Evolutionary conservation across 2,888 invertebrate species (phyloP).

Genomic region (Carabus problematicus): DNA sequence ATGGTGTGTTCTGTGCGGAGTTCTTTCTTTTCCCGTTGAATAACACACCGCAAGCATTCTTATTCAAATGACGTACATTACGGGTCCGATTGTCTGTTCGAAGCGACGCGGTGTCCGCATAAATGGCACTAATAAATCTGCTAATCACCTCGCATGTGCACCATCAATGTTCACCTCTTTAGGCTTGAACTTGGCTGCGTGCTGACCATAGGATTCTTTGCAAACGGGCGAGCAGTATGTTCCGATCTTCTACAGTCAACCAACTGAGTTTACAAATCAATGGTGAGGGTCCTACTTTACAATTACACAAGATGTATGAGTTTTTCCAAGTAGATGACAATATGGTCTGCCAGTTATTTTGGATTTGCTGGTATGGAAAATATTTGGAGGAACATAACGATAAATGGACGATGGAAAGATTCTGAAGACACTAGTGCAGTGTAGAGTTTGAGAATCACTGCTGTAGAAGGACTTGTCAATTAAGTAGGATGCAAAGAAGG

Average conservation of each 20-base stretch:
- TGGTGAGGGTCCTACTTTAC: neutral
- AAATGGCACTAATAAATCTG: constrained; percentile 41
- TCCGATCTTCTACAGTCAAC: neutral
- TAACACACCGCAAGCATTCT: constrained; percentile 19
- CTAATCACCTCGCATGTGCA: constrained; percentile 36
- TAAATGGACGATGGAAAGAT: neutral
- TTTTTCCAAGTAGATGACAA: neutral
- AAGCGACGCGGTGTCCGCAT: constrained; percentile 35
- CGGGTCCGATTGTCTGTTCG: constrained; percentile 39
- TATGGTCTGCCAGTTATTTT: neutral
- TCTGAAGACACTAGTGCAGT: neutral
- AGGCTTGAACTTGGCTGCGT: neutral
- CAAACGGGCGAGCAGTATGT: neutral
- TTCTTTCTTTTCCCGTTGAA: too few relatives aligned
- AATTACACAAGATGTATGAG: neutral
- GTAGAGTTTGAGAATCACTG: neutral
- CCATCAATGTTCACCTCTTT: constrained; percentile 26
- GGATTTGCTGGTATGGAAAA: neutral
- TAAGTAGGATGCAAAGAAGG: too few relatives aligned
- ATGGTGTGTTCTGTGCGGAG: too few relatives aligned
- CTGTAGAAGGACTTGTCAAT: too few relatives aligned
- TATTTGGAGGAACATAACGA: neutral
- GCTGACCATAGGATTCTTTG: constrained; percentile 7
- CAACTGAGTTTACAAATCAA: constrained; percentile 7
- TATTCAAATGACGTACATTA: constrained; percentile 41